Conservation (phyloP, 2,888 invertebrate genomes). For the Andrena fulva region DNA sequence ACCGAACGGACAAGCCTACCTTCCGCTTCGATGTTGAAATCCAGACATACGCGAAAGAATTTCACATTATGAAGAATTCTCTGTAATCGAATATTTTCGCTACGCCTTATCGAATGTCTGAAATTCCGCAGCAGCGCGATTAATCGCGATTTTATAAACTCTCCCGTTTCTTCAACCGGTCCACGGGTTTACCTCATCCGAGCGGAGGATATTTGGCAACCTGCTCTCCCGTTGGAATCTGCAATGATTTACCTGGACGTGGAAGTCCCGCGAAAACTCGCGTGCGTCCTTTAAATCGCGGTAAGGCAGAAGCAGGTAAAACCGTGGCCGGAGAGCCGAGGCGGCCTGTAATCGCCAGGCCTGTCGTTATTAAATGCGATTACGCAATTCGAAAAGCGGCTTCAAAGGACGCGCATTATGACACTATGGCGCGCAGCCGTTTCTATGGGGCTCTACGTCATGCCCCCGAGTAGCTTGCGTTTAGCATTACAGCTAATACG, state of each 20-base stretch:
- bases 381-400: slow-evolving; percentile 78
- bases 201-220: slow-evolving; percentile 28
- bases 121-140: too few relatives aligned
- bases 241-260: slow-evolving; percentile 55
- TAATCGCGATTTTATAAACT: too few relatives aligned
- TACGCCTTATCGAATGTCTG: too few relatives aligned
- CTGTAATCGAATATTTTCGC: too few relatives aligned
- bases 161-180: neutral
- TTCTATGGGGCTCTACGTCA: slow-evolving; percentile 67
- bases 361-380: slow-evolving; percentile 79
- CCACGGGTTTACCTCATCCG: neutral
- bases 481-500: slow-evolving; percentile 65
- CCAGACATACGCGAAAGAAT: too few relatives aligned
- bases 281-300: slow-evolving; percentile 53
- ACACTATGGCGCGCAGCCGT: slow-evolving; percentile 69
- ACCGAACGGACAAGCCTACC: too few relatives aligned
- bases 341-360: slow-evolving; percentile 56
- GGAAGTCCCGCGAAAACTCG: slow-evolving; percentile 37
- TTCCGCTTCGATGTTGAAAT: too few relatives aligned
- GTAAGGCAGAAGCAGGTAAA: slow-evolving; percentile 34
- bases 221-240: slow-evolving; percentile 28
- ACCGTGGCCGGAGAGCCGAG: slow-evolving; percentile 43
- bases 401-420: slow-evolving; percentile 80
- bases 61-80: too few relatives aligned
- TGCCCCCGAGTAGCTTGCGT: slow-evolving; percentile 58